Evolutionary conservation across 2,113 vertebrate species (phyloP).

Genomic region (Labeo catla): DNA sequence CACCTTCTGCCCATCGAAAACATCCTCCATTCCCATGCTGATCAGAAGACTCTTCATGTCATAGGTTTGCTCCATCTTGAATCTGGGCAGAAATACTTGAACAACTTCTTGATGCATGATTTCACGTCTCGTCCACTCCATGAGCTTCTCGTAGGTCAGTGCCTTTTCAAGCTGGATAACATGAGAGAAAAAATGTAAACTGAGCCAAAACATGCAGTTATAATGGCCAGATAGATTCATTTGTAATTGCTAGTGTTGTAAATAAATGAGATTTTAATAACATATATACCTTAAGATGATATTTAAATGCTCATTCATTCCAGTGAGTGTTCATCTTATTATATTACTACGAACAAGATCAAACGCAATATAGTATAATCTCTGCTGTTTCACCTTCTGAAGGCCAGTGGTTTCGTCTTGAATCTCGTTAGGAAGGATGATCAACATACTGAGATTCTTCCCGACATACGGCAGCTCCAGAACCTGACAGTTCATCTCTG

Average conservation of each 20-base stretch:
- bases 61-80: slow-evolving; percentile 77
- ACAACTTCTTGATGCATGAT: slow-evolving; percentile 69
- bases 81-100: slow-evolving; percentile 72
- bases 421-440: slow-evolving; percentile 84
- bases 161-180: slow-evolving; percentile 75
- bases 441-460: slow-evolving; percentile 91
- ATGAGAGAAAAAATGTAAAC: not conserved
- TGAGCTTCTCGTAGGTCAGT: slow-evolving; percentile 73
- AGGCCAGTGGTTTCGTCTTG: slow-evolving; percentile 85
- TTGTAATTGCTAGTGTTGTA: not conserved
- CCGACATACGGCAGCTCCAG: slow-evolving; percentile 90
- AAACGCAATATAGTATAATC: no score
- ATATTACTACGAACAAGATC: no score
- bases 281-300: not conserved
- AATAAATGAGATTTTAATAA: no score
- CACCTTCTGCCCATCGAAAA: slow-evolving; percentile 65
- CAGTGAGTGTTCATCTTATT: not conserved
- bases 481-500: slow-evolving; percentile 76
- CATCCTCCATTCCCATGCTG: slow-evolving; percentile 77
- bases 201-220: not conserved
- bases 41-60: slow-evolving; percentile 70
- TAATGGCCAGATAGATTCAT: not conserved
- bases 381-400: slow-evolving; percentile 81
- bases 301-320: not conserved
- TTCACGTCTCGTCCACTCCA: slow-evolving; percentile 68